Evolutionary conservation across 2,113 vertebrate genomes (phyloP).

Genomic region (Puntigrus tetrazona): DNA sequence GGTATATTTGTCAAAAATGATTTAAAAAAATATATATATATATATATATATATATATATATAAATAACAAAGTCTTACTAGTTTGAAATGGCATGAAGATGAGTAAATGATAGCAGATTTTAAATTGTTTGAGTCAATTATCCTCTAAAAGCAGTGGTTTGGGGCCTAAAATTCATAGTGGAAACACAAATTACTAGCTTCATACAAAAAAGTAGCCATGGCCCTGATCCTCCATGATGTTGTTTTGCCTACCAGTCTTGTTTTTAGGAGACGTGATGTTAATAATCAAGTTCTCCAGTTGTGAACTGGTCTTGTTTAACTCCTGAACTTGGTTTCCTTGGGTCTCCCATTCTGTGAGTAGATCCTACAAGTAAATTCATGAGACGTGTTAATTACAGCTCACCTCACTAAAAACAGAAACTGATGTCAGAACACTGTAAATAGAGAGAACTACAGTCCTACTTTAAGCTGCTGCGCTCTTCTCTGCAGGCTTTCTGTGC

Average conservation of each 20-base stretch:
- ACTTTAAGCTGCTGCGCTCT: conserved; percentile 87
- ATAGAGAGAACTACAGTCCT: conserved; percentile 49
- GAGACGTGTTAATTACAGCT: conserved; percentile 13
- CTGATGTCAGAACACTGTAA: not conserved
- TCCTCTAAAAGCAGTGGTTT: not conserved
- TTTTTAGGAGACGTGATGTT: conserved; percentile 85
- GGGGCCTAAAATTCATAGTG: not conserved
- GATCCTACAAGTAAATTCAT: conserved; percentile 71
- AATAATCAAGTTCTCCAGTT: conserved; percentile 90
- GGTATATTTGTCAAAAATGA: too few species aligned
- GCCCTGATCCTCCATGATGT: not conserved
- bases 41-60: too few species aligned
- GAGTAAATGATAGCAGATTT: not conserved
- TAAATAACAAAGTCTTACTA: too few species aligned
- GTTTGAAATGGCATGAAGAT: not conserved
- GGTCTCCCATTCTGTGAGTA: conserved; percentile 85
- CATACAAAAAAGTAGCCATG: not conserved
- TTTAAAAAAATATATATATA: too few species aligned
- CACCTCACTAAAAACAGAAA: not conserved
- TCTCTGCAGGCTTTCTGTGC: conserved; percentile 83
- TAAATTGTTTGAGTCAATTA: not conserved
- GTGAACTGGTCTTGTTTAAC: conserved; percentile 81
- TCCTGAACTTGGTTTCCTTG: conserved; percentile 83
- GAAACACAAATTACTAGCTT: not conserved
- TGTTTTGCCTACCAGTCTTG: conserved; percentile 78